Conservation (phyloP, 2,113 vertebrate species). For the Trogon surrucura region DNA sequence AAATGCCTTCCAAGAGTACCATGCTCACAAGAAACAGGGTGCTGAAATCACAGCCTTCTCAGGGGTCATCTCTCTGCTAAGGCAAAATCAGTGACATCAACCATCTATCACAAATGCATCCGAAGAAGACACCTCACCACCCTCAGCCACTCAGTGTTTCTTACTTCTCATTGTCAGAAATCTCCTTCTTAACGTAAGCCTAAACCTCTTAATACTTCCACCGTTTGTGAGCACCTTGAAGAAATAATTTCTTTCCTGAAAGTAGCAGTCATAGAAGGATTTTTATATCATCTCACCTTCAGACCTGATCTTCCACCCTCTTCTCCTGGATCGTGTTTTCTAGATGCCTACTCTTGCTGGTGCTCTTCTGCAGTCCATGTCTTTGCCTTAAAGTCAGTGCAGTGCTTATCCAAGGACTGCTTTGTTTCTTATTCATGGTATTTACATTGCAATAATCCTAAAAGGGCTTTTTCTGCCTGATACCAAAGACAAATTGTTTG, state of each 20-base stretch:
- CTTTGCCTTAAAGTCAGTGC: not conserved
- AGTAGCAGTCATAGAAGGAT: not conserved
- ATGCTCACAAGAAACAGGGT: not conserved
- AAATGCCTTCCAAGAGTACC: not conserved
- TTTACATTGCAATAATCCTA: conserved; percentile 9
- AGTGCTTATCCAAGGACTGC: not conserved
- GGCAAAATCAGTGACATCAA: not conserved
- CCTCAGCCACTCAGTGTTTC: not conserved
- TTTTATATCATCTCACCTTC: not conserved
- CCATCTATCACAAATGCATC: not conserved
- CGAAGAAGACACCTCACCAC: not conserved
- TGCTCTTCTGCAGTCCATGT: not conserved
- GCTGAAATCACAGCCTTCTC: not conserved
- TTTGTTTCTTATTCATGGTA: not conserved
- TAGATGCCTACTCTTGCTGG: not conserved
- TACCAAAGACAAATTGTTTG: not conserved
- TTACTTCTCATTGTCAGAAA: not conserved
- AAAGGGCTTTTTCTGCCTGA: not conserved
- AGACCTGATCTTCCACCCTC: not conserved
- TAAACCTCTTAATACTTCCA: not conserved
- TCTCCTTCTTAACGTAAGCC: not conserved
- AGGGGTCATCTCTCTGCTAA: not conserved
- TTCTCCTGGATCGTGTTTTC: not conserved
- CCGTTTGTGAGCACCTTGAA: not conserved
- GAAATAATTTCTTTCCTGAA: not conserved